Percentiles rank a stretch among this genome's conserved stretches.
phyloP scores from a whole-genome alignment of 2,888 invertebrate genomes.

The Scaptomyza caliginosa region DNA sequence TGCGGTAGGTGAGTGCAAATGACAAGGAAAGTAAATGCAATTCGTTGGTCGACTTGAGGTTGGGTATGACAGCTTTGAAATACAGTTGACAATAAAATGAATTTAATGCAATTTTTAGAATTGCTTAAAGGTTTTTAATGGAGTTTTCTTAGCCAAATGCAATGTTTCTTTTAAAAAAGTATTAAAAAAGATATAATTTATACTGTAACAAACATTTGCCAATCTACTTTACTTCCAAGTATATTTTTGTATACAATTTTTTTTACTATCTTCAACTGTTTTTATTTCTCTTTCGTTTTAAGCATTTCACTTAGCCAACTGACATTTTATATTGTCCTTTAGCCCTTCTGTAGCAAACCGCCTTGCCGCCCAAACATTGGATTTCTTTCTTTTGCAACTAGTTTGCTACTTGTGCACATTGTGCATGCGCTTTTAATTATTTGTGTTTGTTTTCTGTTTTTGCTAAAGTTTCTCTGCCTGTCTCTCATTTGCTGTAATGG shows the following conservation, averaged over 20 bases:
- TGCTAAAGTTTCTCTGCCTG: conserved; percentile 26
- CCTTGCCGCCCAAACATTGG: neutral
- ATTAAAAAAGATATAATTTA: too few species aligned
- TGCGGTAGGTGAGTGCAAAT: conserved; percentile 37
- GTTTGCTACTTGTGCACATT: conserved; percentile 29
- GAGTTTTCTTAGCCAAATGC: too few species aligned
- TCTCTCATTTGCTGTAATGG: conserved; percentile 21
- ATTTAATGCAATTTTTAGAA: neutral
- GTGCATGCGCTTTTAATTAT: conserved; percentile 69
- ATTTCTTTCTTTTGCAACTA: neutral
- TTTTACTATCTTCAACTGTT: neutral
- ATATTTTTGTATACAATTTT: conserved; percentile 8
- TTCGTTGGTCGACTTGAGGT: conserved; percentile 21
- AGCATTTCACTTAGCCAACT: conserved; percentile 17
- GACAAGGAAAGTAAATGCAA: conserved; percentile 52
- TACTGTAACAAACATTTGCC: neutral
- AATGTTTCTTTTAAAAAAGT: too few species aligned
- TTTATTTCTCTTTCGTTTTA: conserved; percentile 17
- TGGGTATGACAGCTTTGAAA: conserved; percentile 19
- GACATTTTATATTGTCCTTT: conserved; percentile 15
- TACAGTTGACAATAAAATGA: neutral
- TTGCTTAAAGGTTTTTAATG: neutral
- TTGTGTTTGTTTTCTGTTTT: conserved; percentile 38
- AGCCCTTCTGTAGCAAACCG: neutral
- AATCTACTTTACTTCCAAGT: conserved; percentile 2